A percentile compares a stretch with the other conserved stretches of the same genome.
These are phyloP conservation scores for Drosophila equinoxialis DNA, from an alignment of 1,140 invertebrate species.

Conservation along the genomic window DNA sequence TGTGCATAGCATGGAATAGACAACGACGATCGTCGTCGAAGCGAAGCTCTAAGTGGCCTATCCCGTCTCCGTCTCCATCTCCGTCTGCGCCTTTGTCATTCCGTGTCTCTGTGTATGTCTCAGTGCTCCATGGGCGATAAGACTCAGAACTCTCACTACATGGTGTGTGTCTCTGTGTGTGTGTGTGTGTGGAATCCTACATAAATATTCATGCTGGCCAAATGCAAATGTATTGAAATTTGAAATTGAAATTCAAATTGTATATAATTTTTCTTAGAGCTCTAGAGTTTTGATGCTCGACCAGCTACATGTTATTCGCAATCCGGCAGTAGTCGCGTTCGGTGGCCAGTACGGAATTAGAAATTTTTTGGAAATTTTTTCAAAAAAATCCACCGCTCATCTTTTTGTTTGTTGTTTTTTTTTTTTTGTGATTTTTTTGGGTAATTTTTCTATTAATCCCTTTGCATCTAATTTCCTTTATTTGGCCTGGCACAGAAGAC, in stretches of 20 bases:
- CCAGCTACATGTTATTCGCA: constrained; percentile 75
- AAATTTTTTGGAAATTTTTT: constrained; percentile 10
- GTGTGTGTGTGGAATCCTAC: constrained; percentile 56
- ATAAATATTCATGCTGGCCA: constrained; percentile 72
- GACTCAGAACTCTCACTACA: constrained; percentile 19
- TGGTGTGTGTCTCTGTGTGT: constrained; percentile 17
- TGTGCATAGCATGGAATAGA: constrained; percentile 61
- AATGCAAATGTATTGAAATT: constrained; percentile 79
- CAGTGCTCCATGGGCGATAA: constrained; percentile 41
- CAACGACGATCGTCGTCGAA: constrained; percentile 46
- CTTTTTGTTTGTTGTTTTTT: not conserved
- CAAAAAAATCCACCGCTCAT: not conserved
- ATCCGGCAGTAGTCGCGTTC: constrained; percentile 82
- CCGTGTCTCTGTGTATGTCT: not conserved
- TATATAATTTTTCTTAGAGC: constrained; percentile 33
- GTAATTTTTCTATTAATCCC: not conserved
- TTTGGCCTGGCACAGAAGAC: not conserved
- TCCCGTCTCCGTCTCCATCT: constrained; percentile 28
- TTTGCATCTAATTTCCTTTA: not conserved
- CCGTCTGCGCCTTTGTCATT: constrained; percentile 3
- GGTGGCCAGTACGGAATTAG: constrained; percentile 67
- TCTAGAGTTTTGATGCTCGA: constrained; percentile 67
- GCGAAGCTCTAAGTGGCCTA: constrained; percentile 47
- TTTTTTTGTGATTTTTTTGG: not conserved
- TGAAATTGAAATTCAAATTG: constrained; percentile 62